Base-by-base conservation (phyloP, 2,797 vertebrate species). In the Xenentodon cancila region DNA sequence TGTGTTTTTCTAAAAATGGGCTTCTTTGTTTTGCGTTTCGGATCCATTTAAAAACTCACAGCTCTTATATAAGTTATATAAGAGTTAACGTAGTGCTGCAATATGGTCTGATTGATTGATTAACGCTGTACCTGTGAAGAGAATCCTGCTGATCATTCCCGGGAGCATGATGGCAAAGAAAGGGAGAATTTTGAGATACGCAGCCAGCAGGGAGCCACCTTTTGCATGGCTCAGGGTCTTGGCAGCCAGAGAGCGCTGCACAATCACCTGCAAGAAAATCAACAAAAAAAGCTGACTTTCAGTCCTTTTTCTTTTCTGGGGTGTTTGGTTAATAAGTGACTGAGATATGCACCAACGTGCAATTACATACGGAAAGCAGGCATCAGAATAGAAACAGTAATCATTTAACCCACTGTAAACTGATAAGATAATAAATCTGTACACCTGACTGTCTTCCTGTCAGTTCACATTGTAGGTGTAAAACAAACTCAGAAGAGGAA, bases 151-250 rank as follows among this genome's bases (percentile, higher is more conserved):
- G 91, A 96, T 93, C 98, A 99, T 99, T 15, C 98, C 98, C 0
- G 98, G 97, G 73, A 99, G 88, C 53, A 99, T 94, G 92, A 99
- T 94, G 63, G 95, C 90, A 66, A 99, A 99, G 72, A 99, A 95
- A 1, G 98, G 97, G 50, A 99, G 75, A 59, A 97, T 81, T 81
- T 99, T 99, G 57, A 99, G 84, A 87, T 97, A 98, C 0, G 95
- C 94, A 0, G 97, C 95, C 84, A 99, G 68, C 78, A 99, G 80
- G 6, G 98, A 97, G 21, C 96, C 97, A 1, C 96, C 97, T 88
- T 99, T 99, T 17, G 98, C 98, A 0, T 99, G 98, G 17, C 94
- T 93, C 61, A 98, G 90, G 78, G 87, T 97, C 86, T 95, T 98
- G 42, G 98, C 95, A 40, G 97, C 93, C 22, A 99, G 86, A 0